Conservation (phyloP, 1,140 invertebrate genomes). For the Drosophila lacertosa region DNA sequence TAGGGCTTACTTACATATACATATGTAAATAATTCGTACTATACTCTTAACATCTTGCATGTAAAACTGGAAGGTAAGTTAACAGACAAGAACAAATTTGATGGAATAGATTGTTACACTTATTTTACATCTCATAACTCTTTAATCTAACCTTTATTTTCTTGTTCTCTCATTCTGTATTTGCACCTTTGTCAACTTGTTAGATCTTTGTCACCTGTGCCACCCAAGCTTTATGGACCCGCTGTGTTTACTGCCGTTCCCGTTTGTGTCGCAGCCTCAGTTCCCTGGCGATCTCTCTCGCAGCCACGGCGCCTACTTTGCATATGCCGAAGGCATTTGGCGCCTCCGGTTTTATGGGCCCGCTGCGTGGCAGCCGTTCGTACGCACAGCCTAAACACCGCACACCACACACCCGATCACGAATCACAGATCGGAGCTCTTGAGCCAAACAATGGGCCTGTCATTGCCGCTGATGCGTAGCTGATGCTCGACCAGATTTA, state of each 20-base stretch:
- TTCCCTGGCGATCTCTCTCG: neutral
- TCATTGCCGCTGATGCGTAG: conserved; percentile 68
- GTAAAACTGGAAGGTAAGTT: no score
- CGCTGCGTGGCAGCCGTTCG: conserved; percentile 3
- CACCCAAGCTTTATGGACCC: conserved; percentile 13
- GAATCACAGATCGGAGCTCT: conserved; percentile 25
- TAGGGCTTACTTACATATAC: no score
- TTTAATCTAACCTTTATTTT: neutral
- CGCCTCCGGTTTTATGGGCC: conserved; percentile 57
- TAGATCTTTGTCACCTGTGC: neutral
- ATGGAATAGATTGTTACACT: no score
- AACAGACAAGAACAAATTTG: no score
- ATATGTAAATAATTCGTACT: no score
- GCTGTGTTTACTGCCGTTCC: neutral
- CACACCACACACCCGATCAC: neutral
- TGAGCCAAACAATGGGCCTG: conserved; percentile 53
- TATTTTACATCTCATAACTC: no score
- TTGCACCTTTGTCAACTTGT: neutral
- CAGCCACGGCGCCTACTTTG: conserved; percentile 33
- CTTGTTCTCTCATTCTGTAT: neutral
- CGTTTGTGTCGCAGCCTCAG: neutral
- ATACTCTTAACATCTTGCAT: no score
- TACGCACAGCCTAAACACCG: neutral
- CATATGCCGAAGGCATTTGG: conserved; percentile 36
- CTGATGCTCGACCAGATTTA: conserved; percentile 68